Percentiles rank a stretch among this genome's conserved stretches.
Evolutionary conservation across 2,888 invertebrate genomes (phyloP).

Genomic region (Argynnis bischoffii): DNA sequence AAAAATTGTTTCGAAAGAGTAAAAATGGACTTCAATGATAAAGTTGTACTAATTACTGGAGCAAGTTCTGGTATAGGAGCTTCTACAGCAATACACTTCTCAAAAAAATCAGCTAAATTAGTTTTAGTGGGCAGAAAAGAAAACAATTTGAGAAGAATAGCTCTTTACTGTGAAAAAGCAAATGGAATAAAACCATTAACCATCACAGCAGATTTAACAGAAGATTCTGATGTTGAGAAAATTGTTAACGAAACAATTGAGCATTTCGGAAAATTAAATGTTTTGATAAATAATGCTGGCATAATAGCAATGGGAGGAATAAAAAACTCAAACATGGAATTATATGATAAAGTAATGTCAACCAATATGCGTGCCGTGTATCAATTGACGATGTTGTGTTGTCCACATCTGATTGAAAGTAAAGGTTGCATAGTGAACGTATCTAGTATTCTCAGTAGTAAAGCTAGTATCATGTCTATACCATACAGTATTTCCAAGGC

Average conservation of each 20-base stretch:
- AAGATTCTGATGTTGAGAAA: conserved; percentile 84
- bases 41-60: conserved; percentile 85
- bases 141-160: conserved; percentile 62
- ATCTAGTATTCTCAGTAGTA: conserved; percentile 91
- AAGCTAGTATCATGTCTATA: conserved; percentile 86
- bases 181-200: conserved; percentile 81
- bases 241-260: conserved; percentile 87
- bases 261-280: conserved; percentile 87
- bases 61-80: conserved; percentile 90
- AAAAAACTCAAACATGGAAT: conserved; percentile 89
- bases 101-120: conserved; percentile 84
- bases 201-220: conserved; percentile 85
- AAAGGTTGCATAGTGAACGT: conserved; percentile 95
- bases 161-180: conserved; percentile 77
- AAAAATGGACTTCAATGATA: conserved; percentile 82
- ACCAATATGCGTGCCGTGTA: conserved; percentile 92
- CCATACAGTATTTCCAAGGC: conserved; percentile 96
- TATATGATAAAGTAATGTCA: conserved; percentile 93
- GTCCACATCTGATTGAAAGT: conserved; percentile 89
- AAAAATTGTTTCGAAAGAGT: neutral
- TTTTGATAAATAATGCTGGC: conserved; percentile 94
- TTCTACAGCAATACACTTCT: conserved; percentile 85
- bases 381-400: conserved; percentile 90
- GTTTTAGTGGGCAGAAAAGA: conserved; percentile 82
- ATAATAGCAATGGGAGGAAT: conserved; percentile 89